phyloP scores from a whole-genome alignment of 2,888 invertebrate species.

The Punctoribates punctum region DNA sequence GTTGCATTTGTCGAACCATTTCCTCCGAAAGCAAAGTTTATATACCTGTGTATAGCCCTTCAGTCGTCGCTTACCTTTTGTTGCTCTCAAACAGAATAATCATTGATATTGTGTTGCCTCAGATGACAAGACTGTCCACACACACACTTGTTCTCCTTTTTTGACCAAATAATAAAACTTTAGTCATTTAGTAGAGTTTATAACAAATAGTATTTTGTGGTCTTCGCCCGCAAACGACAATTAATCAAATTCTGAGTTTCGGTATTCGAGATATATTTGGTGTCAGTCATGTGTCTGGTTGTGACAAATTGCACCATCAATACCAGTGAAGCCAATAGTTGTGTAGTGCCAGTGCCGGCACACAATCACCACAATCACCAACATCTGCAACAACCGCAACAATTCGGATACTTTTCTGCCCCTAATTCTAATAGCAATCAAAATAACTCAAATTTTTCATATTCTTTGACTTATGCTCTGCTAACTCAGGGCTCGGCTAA shows the following conservation, averaged over 20 bases:
- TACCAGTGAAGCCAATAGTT: constrained; percentile 27
- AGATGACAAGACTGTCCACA: neutral
- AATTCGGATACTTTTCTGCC: constrained; percentile 22
- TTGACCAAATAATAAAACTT: neutral
- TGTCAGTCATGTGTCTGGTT: constrained; percentile 35
- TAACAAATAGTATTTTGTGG: neutral
- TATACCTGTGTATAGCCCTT: neutral
- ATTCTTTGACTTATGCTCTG: constrained; percentile 39
- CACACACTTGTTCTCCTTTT: neutral
- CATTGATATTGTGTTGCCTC: neutral
- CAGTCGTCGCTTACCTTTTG: neutral
- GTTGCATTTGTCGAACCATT: neutral
- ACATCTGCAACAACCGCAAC: constrained; percentile 33
- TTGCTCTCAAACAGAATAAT: neutral
- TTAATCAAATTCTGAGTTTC: neutral
- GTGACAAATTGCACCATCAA: constrained; percentile 37
- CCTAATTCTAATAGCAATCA: neutral
- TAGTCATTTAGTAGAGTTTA: neutral
- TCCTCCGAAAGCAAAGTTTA: neutral
- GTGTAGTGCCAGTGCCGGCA: constrained; percentile 5
- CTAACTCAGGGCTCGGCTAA: constrained; percentile 37
- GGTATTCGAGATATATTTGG: neutral
- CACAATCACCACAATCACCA: neutral
- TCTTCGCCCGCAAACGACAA: neutral
- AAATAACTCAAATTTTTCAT: constrained; percentile 33